Conservation (phyloP, 1,140 invertebrate species). For the Drosophila ercepeae region DNA sequence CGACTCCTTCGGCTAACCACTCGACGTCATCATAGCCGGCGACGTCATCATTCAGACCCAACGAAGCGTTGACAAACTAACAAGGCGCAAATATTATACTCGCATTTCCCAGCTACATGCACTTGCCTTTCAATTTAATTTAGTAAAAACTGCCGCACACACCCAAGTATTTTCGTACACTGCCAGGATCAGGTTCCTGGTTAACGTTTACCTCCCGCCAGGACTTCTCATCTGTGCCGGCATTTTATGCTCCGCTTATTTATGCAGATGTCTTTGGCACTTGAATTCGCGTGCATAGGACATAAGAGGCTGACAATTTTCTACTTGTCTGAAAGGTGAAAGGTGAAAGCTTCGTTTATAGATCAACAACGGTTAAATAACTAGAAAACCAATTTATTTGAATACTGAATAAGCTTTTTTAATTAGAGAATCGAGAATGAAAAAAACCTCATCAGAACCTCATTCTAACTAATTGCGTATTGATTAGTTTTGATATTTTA, state of each 20-base stretch:
- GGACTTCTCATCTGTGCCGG: constrained; percentile 28
- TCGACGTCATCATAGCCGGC: background rate
- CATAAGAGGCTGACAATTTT: constrained; percentile 1
- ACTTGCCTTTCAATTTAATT: constrained; percentile 68
- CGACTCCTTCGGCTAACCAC: constrained; percentile 1
- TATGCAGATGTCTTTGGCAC: constrained; percentile 41
- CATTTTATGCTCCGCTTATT: constrained; percentile 78
- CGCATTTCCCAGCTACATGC: constrained; percentile 51
- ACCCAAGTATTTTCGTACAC: background rate
- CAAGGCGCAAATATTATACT: constrained; percentile 75
- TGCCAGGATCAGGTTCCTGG: constrained; percentile 24
- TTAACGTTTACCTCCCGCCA: constrained; percentile 25
- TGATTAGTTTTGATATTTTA: too few relatives aligned
- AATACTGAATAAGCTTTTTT: background rate
- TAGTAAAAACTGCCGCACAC: constrained; percentile 43
- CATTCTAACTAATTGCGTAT: too few relatives aligned
- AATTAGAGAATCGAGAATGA: background rate
- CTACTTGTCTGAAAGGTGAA: constrained; percentile 10
- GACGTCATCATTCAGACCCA: constrained; percentile 61
- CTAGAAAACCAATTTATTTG: background rate
- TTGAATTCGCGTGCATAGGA: constrained; percentile 17
- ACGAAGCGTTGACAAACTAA: constrained; percentile 71
- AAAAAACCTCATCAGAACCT: background rate
- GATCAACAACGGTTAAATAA: background rate
- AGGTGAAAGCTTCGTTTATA: background rate